Evolutionary conservation across 2,113 vertebrate species (phyloP).

Genomic region (Spea multiplicata): DNA sequence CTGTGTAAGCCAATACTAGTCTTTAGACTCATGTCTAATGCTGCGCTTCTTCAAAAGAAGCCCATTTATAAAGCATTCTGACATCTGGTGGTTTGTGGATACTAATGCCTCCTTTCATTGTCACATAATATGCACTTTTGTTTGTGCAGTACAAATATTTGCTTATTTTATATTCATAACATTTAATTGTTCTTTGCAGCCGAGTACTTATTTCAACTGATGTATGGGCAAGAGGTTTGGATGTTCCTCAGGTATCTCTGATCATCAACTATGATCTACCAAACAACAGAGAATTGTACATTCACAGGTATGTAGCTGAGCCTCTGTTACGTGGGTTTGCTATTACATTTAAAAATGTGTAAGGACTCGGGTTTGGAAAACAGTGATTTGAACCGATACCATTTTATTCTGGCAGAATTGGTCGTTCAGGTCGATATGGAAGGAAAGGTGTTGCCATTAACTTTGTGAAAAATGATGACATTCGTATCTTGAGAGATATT

Average conservation of each 20-base stretch:
- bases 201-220: slow-evolving; percentile 97
- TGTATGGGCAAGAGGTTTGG: slow-evolving; percentile 95
- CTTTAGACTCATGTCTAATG: too few relatives aligned
- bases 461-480: slow-evolving; percentile 97
- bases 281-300: slow-evolving; percentile 98
- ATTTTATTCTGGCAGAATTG: slow-evolving; percentile 71
- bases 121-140: too few relatives aligned
- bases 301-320: slow-evolving; percentile 79
- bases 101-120: too few relatives aligned
- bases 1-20: too few relatives aligned
- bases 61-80: too few relatives aligned
- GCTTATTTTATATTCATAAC: too few relatives aligned
- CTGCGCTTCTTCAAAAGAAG: too few relatives aligned
- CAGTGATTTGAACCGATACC: background rate
- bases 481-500: slow-evolving; percentile 93
- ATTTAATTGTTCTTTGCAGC: slow-evolving; percentile 60
- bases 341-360: too few relatives aligned
- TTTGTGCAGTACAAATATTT: too few relatives aligned
- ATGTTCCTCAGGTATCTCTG: slow-evolving; percentile 94
- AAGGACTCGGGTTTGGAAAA: too few relatives aligned
- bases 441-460: slow-evolving; percentile 97
- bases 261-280: slow-evolving; percentile 98
- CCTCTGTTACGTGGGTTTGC: too few relatives aligned
- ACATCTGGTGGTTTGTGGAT: too few relatives aligned
- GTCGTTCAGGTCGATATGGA: slow-evolving; percentile 92